phyloP scores from a whole-genome alignment of 1,140 invertebrate species.

The Trypoxylus dichotomus region DNA sequence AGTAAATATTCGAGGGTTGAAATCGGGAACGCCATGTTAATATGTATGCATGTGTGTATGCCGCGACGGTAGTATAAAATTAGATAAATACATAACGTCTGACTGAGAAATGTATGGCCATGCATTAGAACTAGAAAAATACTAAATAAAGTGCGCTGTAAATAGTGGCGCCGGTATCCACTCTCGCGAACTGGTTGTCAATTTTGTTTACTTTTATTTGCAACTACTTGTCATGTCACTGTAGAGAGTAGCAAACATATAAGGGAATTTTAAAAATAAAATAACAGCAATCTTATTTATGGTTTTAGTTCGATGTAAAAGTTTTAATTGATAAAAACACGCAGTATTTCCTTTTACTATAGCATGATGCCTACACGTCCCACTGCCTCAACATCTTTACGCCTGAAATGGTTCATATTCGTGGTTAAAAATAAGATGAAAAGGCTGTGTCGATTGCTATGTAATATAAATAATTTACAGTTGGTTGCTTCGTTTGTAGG shows the following conservation, averaged over 20 bases:
- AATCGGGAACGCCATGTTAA: neutral
- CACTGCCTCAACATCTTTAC: neutral
- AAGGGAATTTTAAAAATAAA: slow-evolving; percentile 35
- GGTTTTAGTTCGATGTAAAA: slow-evolving; percentile 29
- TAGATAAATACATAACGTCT: neutral
- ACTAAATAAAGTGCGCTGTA: slow-evolving; percentile 10
- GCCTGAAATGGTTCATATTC: neutral
- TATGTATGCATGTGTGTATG: neutral
- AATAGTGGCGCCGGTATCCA: slow-evolving; percentile 28
- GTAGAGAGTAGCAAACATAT: slow-evolving; percentile 21
- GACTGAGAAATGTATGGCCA: neutral
- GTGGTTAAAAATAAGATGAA: neutral
- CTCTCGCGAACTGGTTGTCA: slow-evolving; percentile 22
- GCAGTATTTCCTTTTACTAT: neutral
- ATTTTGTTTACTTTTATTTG: slow-evolving; percentile 29
- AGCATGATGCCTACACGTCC: neutral
- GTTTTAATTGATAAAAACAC: slow-evolving; percentile 20
- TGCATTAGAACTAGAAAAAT: slow-evolving; percentile 29
- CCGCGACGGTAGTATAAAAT: neutral
- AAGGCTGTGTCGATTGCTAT: neutral
- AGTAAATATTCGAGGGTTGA: too few species aligned
- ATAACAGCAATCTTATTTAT: slow-evolving; percentile 32
- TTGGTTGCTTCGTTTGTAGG: neutral
- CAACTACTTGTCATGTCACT: slow-evolving; percentile 35
- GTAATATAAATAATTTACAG: neutral